These are phyloP conservation scores for Cephus pygmeus DNA, from an alignment of 2,888 invertebrate genomes.

Conservation along the genomic window DNA sequence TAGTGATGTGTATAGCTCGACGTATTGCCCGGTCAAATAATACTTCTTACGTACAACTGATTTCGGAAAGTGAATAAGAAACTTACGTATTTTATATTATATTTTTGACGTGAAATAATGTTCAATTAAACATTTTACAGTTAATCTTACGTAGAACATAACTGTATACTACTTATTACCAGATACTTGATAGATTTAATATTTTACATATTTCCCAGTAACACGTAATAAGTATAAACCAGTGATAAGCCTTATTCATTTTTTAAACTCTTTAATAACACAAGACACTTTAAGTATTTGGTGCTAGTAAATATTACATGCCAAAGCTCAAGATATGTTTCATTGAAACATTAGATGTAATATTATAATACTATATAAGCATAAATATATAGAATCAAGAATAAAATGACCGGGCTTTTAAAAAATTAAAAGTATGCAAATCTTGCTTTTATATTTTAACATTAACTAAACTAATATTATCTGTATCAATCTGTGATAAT, in stretches of 20 bases:
- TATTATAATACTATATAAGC: not conserved
- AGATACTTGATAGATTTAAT: no score
- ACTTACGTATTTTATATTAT: not conserved
- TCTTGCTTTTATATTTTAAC: not conserved
- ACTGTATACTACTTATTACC: no score
- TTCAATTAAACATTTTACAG: not conserved
- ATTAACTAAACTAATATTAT: not conserved
- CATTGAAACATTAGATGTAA: not conserved
- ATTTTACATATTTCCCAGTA: not conserved
- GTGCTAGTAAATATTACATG: not conserved
- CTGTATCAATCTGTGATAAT: not conserved
- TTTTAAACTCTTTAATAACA: not conserved
- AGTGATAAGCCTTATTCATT: not conserved
- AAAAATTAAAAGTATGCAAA: not conserved
- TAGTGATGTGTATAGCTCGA: constrained; percentile 39
- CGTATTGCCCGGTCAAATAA: constrained; percentile 20
- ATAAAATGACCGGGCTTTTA: not conserved
- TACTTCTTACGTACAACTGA: constrained; percentile 25
- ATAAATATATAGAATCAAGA: not conserved
- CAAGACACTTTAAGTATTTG: not conserved
- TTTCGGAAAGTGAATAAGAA: constrained; percentile 4
- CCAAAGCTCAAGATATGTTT: not conserved
- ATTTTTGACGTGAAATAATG: not conserved
- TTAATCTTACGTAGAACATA: not conserved
- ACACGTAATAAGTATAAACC: not conserved